phyloP scores from a whole-genome alignment of 2,797 vertebrate species.

The Onychomys arenicola region DNA sequence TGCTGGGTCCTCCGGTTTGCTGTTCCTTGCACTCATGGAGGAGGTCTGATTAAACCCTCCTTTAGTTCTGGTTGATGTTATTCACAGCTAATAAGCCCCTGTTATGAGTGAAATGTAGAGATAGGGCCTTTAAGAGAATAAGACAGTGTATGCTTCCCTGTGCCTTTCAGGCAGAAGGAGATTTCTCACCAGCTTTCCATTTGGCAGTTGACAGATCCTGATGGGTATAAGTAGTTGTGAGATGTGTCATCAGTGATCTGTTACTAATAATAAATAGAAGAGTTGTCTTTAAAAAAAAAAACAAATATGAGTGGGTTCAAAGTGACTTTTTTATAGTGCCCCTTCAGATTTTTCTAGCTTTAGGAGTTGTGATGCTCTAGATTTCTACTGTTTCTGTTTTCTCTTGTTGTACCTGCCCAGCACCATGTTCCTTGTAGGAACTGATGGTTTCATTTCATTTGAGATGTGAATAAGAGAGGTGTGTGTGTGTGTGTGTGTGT shows the following conservation, averaged over 20 bases:
- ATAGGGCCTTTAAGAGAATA: not conserved
- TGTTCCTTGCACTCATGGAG: not conserved
- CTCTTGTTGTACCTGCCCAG: fast-evolving
- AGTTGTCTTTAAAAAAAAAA: not conserved
- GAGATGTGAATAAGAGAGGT: not conserved
- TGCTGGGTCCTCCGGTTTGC: not conserved
- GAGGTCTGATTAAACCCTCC: not conserved
- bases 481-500: not conserved
- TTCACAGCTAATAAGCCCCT: not conserved
- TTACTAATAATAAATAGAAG: not conserved
- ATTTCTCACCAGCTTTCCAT: not conserved
- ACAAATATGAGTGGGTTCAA: not conserved
- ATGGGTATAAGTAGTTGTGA: not conserved
- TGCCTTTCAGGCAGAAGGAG: not conserved
- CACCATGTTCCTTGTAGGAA: fast-evolving
- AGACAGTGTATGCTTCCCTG: not conserved
- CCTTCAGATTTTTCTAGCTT: not conserved
- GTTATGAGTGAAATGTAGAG: not conserved
- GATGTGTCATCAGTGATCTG: slow-evolving; percentile 10
- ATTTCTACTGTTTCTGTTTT: not conserved
- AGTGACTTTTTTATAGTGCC: not conserved
- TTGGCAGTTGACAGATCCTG: not conserved
- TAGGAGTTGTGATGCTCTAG: not conserved
- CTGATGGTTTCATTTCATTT: not conserved
- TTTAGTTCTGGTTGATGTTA: not conserved